A percentile compares a stretch with the other conserved stretches of the same genome.
Conservation (phyloP, 1,140 invertebrate species). For the Physella acuta region DNA sequence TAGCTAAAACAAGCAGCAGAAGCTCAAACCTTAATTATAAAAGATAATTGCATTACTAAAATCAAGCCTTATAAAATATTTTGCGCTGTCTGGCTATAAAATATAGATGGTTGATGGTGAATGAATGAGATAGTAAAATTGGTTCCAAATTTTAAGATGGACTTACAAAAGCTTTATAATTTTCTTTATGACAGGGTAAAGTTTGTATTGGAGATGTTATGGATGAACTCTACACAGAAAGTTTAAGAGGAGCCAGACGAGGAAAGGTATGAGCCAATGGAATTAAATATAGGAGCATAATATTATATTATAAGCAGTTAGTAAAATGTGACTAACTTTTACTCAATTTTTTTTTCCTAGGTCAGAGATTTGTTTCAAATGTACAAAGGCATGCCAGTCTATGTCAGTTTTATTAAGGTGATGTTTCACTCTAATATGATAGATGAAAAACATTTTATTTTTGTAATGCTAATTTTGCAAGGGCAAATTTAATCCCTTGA, state of each 20-base stretch:
- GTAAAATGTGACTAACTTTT: conserved; percentile 43
- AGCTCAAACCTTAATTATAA: no score
- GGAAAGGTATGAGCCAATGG: conserved; percentile 48
- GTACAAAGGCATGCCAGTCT: conserved; percentile 37
- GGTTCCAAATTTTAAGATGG: no score
- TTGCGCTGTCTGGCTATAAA: no score
- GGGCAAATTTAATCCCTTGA: no score
- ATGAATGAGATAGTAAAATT: no score
- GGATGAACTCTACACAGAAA: conserved; percentile 67
- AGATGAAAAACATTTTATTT: no score
- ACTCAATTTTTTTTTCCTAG: conserved; percentile 31
- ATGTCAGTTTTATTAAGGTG: conserved; percentile 64
- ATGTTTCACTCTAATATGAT: no score
- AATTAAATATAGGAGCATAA: background rate
- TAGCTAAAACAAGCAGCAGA: no score
- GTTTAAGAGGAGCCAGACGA: conserved; percentile 52
- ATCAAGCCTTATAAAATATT: no score
- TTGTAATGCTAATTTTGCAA: no score
- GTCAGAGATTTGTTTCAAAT: conserved; percentile 37
- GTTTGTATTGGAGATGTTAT: conserved; percentile 68
- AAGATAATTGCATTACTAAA: no score
- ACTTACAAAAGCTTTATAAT: background rate
- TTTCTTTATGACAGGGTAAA: conserved; percentile 61
- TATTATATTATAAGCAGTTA: background rate
- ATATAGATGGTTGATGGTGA: no score